A percentile compares a stretch with the other conserved stretches of the same genome.
These are phyloP conservation scores for Anguilla pacifica DNA, from an alignment of 2,797 vertebrate species.

Conservation along the genomic window DNA sequence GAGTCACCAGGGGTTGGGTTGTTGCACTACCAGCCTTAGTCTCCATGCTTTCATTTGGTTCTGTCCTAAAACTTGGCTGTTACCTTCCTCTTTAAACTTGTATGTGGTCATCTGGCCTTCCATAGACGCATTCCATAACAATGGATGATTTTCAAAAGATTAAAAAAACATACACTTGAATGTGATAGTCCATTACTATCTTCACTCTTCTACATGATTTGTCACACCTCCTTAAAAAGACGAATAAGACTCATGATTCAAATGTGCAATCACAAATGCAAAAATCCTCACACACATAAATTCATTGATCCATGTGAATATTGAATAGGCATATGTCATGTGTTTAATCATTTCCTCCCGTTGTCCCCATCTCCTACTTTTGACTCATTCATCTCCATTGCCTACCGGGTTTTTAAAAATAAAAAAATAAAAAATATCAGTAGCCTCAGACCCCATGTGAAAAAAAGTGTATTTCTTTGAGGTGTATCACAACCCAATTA, in stretches of 20 bases:
- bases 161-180: neutral
- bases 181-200: neutral
- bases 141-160: neutral
- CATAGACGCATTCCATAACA: neutral
- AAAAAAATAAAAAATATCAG: neutral
- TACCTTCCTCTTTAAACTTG: neutral
- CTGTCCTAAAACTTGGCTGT: neutral
- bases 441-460: neutral
- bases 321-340: neutral
- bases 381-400: neutral
- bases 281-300: neutral
- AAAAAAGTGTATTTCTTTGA: too few relatives aligned
- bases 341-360: neutral
- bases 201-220: neutral
- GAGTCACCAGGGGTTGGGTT: neutral
- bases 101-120: neutral
- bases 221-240: neutral
- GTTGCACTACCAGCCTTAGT: neutral
- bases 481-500: too few relatives aligned
- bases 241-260: neutral
- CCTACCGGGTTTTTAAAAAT: neutral
- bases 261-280: neutral
- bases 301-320: neutral
- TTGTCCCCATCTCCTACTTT: neutral
- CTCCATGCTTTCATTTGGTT: neutral